These are phyloP conservation scores for Tyrannus savana DNA, from an alignment of 2,113 vertebrate genomes.

Conservation along the genomic window DNA sequence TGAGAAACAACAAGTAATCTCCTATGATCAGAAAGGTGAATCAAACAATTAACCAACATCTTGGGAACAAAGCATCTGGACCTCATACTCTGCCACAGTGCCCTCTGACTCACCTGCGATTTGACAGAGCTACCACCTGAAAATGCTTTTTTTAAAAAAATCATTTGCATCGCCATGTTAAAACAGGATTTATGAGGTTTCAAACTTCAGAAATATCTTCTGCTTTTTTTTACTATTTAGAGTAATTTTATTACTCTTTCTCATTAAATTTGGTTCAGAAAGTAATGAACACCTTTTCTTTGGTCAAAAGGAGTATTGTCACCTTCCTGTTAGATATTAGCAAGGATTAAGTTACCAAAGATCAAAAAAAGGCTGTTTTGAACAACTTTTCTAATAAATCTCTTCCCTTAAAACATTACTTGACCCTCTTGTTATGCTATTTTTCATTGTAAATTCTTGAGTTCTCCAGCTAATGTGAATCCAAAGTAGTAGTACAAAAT, in stretches of 20 bases:
- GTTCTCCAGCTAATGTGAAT: background rate
- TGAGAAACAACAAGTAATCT: background rate
- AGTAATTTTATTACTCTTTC: background rate
- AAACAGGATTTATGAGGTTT: background rate
- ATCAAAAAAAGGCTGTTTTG: background rate
- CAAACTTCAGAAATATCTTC: background rate
- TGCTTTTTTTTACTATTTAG: background rate
- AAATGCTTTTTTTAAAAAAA: background rate
- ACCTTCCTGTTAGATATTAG: background rate
- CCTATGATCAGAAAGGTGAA: background rate
- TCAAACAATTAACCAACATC: background rate
- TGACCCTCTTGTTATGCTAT: background rate
- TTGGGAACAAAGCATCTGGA: background rate
- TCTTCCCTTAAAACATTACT: background rate
- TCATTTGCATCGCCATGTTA: background rate
- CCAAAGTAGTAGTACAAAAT: background rate
- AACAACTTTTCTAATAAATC: background rate
- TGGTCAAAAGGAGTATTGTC: background rate
- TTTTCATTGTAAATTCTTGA: background rate
- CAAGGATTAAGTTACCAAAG: background rate
- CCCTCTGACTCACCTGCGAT: background rate
- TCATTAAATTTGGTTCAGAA: background rate
- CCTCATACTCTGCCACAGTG: background rate
- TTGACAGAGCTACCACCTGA: background rate
- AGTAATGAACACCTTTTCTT: background rate